These are phyloP conservation scores for Machimus atricapillus DNA, from an alignment of 2,888 invertebrate species.

Conservation along the genomic window DNA sequence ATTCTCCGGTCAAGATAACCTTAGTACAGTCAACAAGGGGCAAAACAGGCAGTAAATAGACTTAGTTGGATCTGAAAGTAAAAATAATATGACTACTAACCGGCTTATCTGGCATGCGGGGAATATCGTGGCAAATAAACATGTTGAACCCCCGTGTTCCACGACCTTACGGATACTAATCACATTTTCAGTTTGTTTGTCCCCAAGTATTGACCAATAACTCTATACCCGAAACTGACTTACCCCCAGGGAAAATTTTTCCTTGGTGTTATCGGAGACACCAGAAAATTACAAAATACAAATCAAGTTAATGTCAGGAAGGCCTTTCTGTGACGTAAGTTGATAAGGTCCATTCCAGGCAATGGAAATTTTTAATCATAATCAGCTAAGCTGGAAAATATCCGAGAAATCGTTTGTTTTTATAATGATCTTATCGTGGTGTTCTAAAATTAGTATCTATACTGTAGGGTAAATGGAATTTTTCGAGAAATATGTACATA, in stretches of 20 bases:
- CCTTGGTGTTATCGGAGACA: neutral
- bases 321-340: neutral
- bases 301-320: neutral
- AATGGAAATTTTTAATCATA: neutral
- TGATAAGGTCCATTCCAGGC: neutral
- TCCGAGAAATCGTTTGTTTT: neutral
- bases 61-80: neutral
- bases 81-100: neutral
- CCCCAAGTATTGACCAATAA: neutral
- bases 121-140: neutral
- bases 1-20: neutral
- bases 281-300: neutral
- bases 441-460: neutral
- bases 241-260: neutral
- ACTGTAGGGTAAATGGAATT: neutral
- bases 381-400: neutral
- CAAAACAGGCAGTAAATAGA: neutral
- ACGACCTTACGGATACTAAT: neutral
- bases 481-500: neutral
- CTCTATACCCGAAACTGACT: neutral
- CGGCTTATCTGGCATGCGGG: neutral
- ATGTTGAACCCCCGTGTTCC: neutral
- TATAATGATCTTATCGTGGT: neutral
- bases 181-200: neutral
- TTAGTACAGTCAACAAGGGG: neutral